Conservation (phyloP, 2,113 vertebrate genomes). For the Setophaga coronata region DNA sequence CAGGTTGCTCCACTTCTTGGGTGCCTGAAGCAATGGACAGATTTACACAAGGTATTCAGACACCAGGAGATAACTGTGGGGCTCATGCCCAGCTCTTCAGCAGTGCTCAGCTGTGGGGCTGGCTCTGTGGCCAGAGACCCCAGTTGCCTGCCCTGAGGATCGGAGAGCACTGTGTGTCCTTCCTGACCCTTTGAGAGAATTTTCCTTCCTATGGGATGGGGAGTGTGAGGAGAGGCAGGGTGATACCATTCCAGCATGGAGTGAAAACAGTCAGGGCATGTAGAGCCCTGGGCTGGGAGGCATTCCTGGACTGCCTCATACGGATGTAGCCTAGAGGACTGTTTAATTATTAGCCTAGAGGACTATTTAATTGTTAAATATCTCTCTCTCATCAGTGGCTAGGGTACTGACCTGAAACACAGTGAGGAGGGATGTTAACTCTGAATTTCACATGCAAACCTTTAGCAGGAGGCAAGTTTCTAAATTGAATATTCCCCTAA, state of each 20-base stretch:
- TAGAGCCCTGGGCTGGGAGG: not conserved
- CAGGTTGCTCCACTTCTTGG: not conserved
- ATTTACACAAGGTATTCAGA: not conserved
- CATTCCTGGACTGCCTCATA: rapidly evolving
- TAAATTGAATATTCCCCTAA: slow-evolving; percentile 41
- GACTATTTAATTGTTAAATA: slow-evolving; percentile 32
- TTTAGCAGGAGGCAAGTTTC: not conserved
- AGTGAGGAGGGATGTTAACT: not conserved
- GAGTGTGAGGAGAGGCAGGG: not conserved
- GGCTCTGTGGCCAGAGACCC: not conserved
- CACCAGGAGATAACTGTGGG: rapidly evolving
- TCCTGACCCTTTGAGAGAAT: not conserved
- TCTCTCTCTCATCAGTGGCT: not conserved
- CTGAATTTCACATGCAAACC: not conserved
- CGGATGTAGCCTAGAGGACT: not conserved
- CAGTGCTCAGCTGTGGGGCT: rapidly evolving
- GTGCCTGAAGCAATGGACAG: not conserved
- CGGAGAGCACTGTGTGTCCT: rapidly evolving
- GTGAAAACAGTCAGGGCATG: not conserved
- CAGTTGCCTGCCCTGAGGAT: rapidly evolving
- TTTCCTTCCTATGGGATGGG: not conserved
- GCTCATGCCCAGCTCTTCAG: not conserved
- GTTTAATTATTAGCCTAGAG: slow-evolving; percentile 28
- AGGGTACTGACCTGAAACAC: not conserved
- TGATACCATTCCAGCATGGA: not conserved